These are phyloP conservation scores for Ricordea florida DNA, from an alignment of 92 coral and sea anemone genomes.

Conservation along the genomic window DNA sequence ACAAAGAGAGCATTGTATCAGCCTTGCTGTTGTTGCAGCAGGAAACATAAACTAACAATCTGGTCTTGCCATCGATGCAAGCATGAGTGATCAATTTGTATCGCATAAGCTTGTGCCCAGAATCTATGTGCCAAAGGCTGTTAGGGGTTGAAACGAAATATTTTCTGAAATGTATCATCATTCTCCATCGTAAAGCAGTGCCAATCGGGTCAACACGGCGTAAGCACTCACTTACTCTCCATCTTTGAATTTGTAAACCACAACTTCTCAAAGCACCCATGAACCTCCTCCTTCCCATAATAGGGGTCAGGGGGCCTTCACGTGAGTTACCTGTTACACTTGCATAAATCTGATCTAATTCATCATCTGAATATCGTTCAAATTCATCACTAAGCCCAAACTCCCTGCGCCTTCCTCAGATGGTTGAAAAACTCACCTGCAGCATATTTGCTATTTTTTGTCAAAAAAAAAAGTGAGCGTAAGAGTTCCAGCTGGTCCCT, in stretches of 20 bases:
- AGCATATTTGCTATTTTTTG: no score
- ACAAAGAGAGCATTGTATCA: conserved; percentile 44
- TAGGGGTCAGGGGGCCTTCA: conserved; percentile 8
- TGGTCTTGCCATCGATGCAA: conserved; percentile 59
- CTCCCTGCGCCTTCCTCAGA: no score
- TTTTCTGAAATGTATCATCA: conserved; percentile 53
- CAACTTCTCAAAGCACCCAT: conserved; percentile 59
- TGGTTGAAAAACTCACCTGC: no score
- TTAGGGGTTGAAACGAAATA: conserved; percentile 65
- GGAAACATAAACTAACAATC: conserved; percentile 38
- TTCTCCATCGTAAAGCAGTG: conserved; percentile 69
- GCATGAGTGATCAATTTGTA: conserved; percentile 56
- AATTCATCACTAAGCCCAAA: no score
- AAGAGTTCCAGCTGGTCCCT: no score
- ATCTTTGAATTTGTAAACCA: conserved; percentile 53
- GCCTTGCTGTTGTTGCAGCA: conserved; percentile 56
- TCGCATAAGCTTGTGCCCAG: conserved; percentile 54
- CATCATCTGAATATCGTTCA: conserved; percentile 61
- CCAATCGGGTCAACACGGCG: conserved; percentile 62
- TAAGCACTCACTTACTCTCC: conserved; percentile 63
- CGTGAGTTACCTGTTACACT: conserved; percentile 28
- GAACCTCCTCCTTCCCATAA: conserved; percentile 48
- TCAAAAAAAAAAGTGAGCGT: no score
- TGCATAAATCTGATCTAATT: conserved; percentile 39
- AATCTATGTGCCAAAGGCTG: conserved; percentile 63